Base-by-base conservation (phyloP, 2,888 invertebrate species). In the Dastarcus helophoroides region DNA sequence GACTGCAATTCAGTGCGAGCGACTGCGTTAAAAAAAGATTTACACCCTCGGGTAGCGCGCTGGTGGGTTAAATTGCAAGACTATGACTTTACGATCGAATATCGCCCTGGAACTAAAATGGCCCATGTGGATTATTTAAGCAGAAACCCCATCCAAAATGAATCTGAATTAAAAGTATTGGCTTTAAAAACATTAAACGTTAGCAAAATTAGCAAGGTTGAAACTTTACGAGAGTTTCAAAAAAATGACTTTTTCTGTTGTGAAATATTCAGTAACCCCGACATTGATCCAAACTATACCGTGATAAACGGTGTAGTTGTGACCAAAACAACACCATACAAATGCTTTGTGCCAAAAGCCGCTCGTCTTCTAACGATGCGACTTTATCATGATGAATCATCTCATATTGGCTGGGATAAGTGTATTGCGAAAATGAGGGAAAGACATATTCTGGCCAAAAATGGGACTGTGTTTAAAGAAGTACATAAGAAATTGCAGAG, bases 1-100 rank as follows among this genome's bases (percentile, higher is more conserved):
- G 52, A 55, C 31, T 44, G 46, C 26, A 39, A 41, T 11, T 35
- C 44, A 13, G 40, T 47, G 7, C 33, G 39, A 5, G 39, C 35
- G 13, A 37, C 41, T 5, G 33, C 26, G 22, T 16, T 26, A 11
- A 43, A 43, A 22, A 40, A 37, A 22, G 29, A n/a, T n/a, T n/a
- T n/a, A n/a, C n/a, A n/a, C n/a, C n/a, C n/a, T n/a, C n/a, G n/a
- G n/a, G n/a, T n/a, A n/a, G n/a, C n/a, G n/a, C n/a, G n/a, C n/a
- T n/a, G n/a, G n/a, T n/a, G n/a, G n/a, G n/a, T n/a, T n/a, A 39
- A 42, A 26, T 34, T 46, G 15, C 44, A 44, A 30, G 40, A 42
- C 23, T 48, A 38, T 32, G 39, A n/a, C n/a, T n/a, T n/a, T n/a
- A n/a, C n/a, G n/a, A n/a, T n/a, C n/a, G n/a, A n/a, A n/a, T n/a